Evolutionary conservation across 2,888 invertebrate species (phyloP), one percentile per base, ranked within the genome.

Genomic region (Autographa gamma): DNA sequence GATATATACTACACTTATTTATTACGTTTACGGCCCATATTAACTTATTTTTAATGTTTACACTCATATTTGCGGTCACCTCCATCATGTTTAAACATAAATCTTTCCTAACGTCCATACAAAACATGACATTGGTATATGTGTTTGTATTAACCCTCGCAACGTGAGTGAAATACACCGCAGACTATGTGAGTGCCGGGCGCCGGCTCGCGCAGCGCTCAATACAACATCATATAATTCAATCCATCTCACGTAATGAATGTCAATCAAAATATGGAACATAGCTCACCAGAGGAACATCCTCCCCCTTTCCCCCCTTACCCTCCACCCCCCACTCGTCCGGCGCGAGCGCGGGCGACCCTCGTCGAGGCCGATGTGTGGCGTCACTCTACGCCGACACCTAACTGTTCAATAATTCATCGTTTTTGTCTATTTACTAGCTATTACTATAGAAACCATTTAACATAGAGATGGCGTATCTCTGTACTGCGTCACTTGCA

Each of bases 221-320:
- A 73, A 81, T 80, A 73, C 80, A 73, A 73, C 76, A 80, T 78
- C 34, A 73, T 41, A 66, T 76, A 70, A 73, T 73, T 79, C 62
- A 70, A 80, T 79, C 60, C 66, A 79, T 70, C 63, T 65, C 73
- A 58, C 71, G 73, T 70, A 79, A 76, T 79, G 69, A 80, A 73
- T 79, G 79, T 73, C 79, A 79, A 81, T 75, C 73, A 71, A 34
- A 71, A 52, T 43, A 60, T 62, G 58, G 48, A 31, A 63, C 60
- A 43, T 59, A 62, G 64, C 60, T 52, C 52, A 60, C 61, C 34
- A 67, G 64, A 69, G 63, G 60, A 68, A 71, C 63, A 59, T 19
- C 56, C 32, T 13, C 31, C 48, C 54, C 63, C 19, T 18, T 54
- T 2, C 25, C 25, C 31, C 60, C 48, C n/a, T n/a, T 31, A n/a